phyloP scores from a whole-genome alignment of 2,113 vertebrate genomes.

The Nycticryphes semicollaris region DNA sequence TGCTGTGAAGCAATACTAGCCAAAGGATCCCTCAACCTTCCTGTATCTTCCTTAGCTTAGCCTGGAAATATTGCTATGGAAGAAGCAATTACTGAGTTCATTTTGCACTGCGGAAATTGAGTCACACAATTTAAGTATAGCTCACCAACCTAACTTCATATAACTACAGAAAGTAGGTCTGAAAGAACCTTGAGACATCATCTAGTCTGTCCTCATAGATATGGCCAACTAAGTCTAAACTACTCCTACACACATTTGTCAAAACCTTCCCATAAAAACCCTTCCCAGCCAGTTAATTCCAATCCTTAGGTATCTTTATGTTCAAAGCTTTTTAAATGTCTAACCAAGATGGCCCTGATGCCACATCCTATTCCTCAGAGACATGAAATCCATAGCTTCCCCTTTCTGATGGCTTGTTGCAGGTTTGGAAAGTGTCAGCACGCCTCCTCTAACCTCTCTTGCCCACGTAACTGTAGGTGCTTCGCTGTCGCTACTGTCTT shows the following conservation, averaged over 20 bases:
- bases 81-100: not conserved
- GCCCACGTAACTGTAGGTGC: rapidly evolving
- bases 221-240: not conserved
- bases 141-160: not conserved
- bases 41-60: not conserved
- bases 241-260: not conserved
- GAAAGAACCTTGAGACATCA: not conserved
- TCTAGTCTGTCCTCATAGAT: not conserved
- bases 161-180: not conserved
- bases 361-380: not conserved
- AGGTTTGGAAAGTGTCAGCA: not conserved
- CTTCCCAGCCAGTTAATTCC: not conserved
- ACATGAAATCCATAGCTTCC: not conserved
- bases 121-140: not conserved
- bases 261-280: not conserved
- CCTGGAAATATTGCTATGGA: not conserved
- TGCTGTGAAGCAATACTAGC: not conserved
- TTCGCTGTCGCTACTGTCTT: not conserved
- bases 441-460: not conserved
- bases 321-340: not conserved
- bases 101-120: not conserved
- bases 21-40: not conserved
- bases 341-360: not conserved
- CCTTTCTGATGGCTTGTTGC: not conserved
- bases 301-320: not conserved